Base-by-base conservation (phyloP, 2,797 vertebrate genomes). In the Petrocephalus sullivani region DNA sequence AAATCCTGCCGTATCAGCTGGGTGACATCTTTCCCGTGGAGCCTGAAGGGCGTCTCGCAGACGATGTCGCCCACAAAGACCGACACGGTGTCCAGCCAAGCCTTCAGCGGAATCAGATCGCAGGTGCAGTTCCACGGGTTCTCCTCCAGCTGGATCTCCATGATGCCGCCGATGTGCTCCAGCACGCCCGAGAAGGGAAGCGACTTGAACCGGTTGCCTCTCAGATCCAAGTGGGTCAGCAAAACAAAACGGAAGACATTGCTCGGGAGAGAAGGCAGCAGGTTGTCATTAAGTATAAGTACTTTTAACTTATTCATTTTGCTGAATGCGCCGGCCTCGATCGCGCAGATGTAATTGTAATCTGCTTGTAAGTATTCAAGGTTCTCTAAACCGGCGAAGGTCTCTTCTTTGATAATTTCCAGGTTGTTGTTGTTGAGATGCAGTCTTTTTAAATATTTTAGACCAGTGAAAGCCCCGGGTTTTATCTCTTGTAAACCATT, bases 41-140 rank as follows among this genome's bases (percentile, higher is more conserved):
- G 94, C 60, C 98, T 93, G 92, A 99, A 99, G 0, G 98, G 98
- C 0, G 98, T 99, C 94, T 99, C 98, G 0, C 98, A 99, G 57
- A 99, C 98, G 1, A 99, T 98, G 93, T 99, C 98, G 0, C 98
- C 98, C 0, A 99, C 98, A 0, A 98, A 99, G 23, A 99, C 97
- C 0, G 98, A 97, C 90, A 99, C 98, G 16, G 98, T 99, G 93
- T 99, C 98, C 87, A 99, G 91, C 98, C 98, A 99, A 49, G 98
- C 97, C 92, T 98, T 99, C 82, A 99, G 97, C 0, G 98, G 97
- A 75, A 99, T 96, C 85, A 99, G 93, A 91, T 99, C 98, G 0
- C 98, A 99, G 16, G 98, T 99, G 94, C 98, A 99, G 88, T 99
- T 99, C 98, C 98, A 99, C 0, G 98, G 98, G 89, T 99, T 99